Evolutionary conservation across 92 coral and sea anemone genomes (phyloP).

Genomic region (Phymanthus crucifer): DNA sequence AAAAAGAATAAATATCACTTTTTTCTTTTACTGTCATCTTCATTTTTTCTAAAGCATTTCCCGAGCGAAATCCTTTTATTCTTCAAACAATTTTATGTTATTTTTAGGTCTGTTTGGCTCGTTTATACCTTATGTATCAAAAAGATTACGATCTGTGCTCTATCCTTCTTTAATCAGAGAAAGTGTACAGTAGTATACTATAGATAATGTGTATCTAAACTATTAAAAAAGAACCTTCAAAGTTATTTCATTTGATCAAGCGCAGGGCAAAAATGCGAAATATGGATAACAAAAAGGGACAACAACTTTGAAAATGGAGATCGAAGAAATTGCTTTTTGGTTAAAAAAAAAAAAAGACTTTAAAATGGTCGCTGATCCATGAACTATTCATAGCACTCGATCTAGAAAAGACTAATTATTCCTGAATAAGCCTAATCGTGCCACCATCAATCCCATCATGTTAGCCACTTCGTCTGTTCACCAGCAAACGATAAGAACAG

Average conservation of each 20-base stretch:
- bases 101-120: background rate
- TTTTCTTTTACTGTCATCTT: background rate
- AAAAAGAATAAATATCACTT: background rate
- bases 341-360: background rate
- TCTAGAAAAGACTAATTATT: conserved; percentile 7
- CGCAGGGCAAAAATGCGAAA: background rate
- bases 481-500: background rate
- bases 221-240: background rate
- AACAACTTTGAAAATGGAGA: background rate
- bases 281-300: background rate
- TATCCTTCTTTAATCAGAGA: background rate
- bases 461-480: conserved; percentile 10
- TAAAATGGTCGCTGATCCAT: background rate
- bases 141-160: background rate
- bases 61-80: background rate
- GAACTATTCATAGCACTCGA: background rate
- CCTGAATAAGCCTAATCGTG: conserved; percentile 3
- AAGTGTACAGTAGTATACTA: background rate
- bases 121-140: background rate
- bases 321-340: background rate
- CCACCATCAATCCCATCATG: conserved; percentile 3
- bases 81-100: background rate
- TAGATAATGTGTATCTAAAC: conserved; percentile 1
- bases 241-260: background rate
- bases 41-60: background rate